Evolutionary conservation across 1,140 invertebrate species (phyloP).

Genomic region (Philopotamus ludificatus): DNA sequence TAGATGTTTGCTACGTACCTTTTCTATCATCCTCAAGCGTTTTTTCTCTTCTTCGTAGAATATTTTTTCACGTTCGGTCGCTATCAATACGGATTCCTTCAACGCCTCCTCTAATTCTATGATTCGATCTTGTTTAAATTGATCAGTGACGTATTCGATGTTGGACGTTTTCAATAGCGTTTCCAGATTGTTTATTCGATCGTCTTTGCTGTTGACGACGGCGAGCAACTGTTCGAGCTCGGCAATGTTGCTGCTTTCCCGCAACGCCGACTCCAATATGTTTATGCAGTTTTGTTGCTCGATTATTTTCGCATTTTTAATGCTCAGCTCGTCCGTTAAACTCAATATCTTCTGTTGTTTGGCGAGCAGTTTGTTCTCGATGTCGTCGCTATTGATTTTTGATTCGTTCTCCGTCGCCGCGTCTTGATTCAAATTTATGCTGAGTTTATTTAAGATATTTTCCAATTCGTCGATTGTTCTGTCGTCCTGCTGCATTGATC

Average conservation of each 20-base stretch:
- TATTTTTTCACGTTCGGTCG: conserved; percentile 63
- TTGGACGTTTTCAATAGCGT: conserved; percentile 48
- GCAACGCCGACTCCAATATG: conserved; percentile 56
- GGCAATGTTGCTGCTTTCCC: conserved; percentile 58
- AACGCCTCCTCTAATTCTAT: conserved; percentile 79
- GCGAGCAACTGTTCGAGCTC: conserved; percentile 56
- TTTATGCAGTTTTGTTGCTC: conserved; percentile 59
- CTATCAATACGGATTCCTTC: conserved; percentile 64
- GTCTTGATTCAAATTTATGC: background rate
- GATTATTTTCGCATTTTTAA: conserved; percentile 57
- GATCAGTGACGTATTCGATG: conserved; percentile 36
- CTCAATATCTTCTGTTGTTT: conserved; percentile 52
- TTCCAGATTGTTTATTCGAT: conserved; percentile 55
- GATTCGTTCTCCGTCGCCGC: background rate
- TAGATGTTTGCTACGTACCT: conserved; percentile 50
- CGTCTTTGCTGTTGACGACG: conserved; percentile 57
- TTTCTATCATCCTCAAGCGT: conserved; percentile 61
- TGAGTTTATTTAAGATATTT: conserved; percentile 27
- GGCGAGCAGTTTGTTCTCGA: conserved; percentile 47
- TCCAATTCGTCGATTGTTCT: conserved; percentile 25
- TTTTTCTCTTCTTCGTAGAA: conserved; percentile 62
- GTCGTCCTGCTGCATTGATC: too few relatives aligned
- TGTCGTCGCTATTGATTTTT: conserved; percentile 31
- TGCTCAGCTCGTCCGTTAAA: conserved; percentile 53
- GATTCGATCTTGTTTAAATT: conserved; percentile 61